These are phyloP conservation scores for Penaeus indicus DNA, from an alignment of 1,140 invertebrate species.

Conservation along the genomic window DNA sequence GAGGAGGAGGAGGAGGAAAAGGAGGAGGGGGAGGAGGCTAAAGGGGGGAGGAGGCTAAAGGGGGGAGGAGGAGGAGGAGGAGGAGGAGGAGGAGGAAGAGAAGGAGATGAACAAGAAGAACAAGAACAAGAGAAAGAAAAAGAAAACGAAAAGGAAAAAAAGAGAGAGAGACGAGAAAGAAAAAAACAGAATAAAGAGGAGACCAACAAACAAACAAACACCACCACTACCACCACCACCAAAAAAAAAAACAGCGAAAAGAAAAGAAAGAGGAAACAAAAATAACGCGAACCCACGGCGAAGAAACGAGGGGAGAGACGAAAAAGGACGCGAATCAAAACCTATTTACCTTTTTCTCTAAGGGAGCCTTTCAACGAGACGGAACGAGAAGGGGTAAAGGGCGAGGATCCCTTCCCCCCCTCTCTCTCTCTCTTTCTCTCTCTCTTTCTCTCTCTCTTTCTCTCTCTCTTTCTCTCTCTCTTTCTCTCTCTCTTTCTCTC, in stretches of 20 bases:
- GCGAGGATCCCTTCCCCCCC: background rate
- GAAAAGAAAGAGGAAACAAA: no score
- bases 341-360: no score
- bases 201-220: background rate
- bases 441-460: background rate
- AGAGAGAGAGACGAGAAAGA: background rate
- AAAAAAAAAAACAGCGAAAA: no score
- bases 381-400: no score
- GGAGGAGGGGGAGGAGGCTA: no score
- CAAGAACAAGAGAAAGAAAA: slow-evolving; percentile 17
- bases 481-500: background rate
- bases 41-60: no score
- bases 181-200: background rate
- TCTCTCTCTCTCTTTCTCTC: background rate
- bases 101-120: background rate
- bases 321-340: no score
- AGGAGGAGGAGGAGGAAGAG: background rate
- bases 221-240: background rate
- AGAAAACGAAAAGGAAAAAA: background rate
- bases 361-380: no score
- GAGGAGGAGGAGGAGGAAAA: no score
- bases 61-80: no score
- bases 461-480: slow-evolving; percentile 7
- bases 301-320: no score
- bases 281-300: no score